Evolutionary conservation across 2,888 invertebrate species (phyloP).

Genomic region (Ochropacha duplaris): DNA sequence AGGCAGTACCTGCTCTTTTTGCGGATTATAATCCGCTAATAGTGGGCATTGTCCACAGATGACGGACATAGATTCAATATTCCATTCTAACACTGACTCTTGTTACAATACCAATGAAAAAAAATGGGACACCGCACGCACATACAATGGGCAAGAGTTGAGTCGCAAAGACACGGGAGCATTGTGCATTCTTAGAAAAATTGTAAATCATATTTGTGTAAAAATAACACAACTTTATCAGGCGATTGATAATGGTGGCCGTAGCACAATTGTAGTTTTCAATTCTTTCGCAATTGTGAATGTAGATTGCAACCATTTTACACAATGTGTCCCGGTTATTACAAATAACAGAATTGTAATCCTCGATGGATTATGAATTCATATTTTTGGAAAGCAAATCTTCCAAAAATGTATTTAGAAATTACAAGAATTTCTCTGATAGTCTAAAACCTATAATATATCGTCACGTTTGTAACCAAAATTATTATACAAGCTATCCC

Average conservation of each 20-base stretch:
- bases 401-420: slow-evolving; percentile 13
- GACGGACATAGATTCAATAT: slow-evolving; percentile 61
- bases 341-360: slow-evolving; percentile 55
- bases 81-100: slow-evolving; percentile 48
- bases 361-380: slow-evolving; percentile 34
- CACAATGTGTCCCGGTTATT: slow-evolving; percentile 46
- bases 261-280: slow-evolving; percentile 15
- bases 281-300: slow-evolving; percentile 55
- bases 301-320: slow-evolving; percentile 25
- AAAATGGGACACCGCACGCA: slow-evolving; percentile 28
- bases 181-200: slow-evolving; percentile 56
- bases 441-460: neutral
- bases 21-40: slow-evolving; percentile 78
- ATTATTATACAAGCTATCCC: too few species aligned
- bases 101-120: slow-evolving; percentile 29
- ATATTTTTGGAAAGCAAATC: slow-evolving; percentile 44
- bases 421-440: neutral
- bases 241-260: slow-evolving; percentile 29
- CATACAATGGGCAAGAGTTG: slow-evolving; percentile 75
- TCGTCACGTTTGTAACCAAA: neutral
- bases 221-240: slow-evolving; percentile 54
- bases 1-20: slow-evolving; percentile 76
- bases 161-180: slow-evolving; percentile 29
- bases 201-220: slow-evolving; percentile 72
- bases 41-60: slow-evolving; percentile 79